These are phyloP conservation scores for Lucilia sericata DNA, from an alignment of 1,140 invertebrate species.

Conservation along the genomic window DNA sequence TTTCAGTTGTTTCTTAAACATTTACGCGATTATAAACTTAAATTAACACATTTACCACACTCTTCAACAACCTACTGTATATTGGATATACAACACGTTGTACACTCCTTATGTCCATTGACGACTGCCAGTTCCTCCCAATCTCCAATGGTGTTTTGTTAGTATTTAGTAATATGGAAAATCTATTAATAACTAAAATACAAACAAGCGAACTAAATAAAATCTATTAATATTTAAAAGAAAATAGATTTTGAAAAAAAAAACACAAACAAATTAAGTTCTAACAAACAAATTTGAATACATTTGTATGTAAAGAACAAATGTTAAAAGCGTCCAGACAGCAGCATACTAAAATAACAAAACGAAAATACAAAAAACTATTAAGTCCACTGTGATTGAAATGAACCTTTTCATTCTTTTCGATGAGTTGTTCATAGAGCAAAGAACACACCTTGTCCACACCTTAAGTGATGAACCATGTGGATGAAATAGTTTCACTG, in stretches of 20 bases:
- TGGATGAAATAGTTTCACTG: conserved; percentile 15
- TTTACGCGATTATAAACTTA: too few relatives aligned
- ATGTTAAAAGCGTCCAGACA: background rate
- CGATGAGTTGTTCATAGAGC: background rate
- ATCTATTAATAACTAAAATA: background rate
- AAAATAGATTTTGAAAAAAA: background rate
- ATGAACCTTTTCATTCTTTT: background rate
- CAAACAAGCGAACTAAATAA: too few relatives aligned
- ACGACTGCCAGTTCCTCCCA: too few relatives aligned
- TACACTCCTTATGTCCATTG: too few relatives aligned
- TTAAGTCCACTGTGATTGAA: conserved; percentile 19
- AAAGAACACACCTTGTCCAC: conserved; percentile 34
- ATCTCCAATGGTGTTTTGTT: background rate
- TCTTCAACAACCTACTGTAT: too few relatives aligned
- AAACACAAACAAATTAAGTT: background rate
- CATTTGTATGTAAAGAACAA: background rate
- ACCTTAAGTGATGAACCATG: conserved; percentile 36
- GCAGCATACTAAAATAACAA: background rate
- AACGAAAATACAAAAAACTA: background rate
- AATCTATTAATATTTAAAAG: background rate
- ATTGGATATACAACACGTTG: too few relatives aligned
- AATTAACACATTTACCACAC: too few relatives aligned
- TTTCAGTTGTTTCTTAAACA: too few relatives aligned
- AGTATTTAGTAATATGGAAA: background rate
- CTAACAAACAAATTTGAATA: background rate